These are phyloP conservation scores for Ranitomeya imitator DNA, from an alignment of 2,113 vertebrate genomes.

Conservation along the genomic window DNA sequence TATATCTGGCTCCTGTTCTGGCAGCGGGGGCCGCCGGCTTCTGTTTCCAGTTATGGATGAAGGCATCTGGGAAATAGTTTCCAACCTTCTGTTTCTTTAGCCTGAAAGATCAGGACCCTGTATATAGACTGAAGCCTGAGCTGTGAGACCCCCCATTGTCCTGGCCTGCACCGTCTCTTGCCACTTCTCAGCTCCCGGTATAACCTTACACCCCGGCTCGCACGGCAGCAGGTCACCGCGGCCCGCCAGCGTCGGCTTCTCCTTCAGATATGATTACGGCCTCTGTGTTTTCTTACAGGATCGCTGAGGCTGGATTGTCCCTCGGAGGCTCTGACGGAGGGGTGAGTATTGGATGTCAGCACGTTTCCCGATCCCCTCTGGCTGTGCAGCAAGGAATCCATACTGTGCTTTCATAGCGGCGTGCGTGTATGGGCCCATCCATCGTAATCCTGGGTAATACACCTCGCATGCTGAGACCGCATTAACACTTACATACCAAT, in stretches of 20 bases:
- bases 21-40: neutral
- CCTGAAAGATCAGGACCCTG: neutral
- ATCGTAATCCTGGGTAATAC: neutral
- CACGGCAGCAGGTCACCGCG: neutral
- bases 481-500: too few species aligned
- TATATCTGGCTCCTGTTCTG: neutral
- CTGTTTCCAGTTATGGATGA: neutral
- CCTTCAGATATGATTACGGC: neutral
- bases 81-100: neutral
- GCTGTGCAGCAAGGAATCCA: neutral
- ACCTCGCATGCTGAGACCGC: neutral
- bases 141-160: neutral
- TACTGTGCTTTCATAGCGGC: neutral
- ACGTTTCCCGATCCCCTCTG: neutral
- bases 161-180: neutral
- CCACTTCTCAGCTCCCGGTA: neutral
- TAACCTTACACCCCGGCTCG: neutral
- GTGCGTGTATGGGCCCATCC: neutral
- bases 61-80: neutral
- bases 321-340: slow-evolving; percentile 96
- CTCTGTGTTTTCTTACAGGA: slow-evolving; percentile 73
- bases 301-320: slow-evolving; percentile 88
- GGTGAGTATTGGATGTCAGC: slow-evolving; percentile 76
- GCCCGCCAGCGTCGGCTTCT: neutral
- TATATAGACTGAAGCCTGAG: neutral